Percentiles rank a stretch among this genome's conserved stretches.
phyloP scores from a whole-genome alignment of 2,113 vertebrate genomes.

The Scatophagus argus region DNA sequence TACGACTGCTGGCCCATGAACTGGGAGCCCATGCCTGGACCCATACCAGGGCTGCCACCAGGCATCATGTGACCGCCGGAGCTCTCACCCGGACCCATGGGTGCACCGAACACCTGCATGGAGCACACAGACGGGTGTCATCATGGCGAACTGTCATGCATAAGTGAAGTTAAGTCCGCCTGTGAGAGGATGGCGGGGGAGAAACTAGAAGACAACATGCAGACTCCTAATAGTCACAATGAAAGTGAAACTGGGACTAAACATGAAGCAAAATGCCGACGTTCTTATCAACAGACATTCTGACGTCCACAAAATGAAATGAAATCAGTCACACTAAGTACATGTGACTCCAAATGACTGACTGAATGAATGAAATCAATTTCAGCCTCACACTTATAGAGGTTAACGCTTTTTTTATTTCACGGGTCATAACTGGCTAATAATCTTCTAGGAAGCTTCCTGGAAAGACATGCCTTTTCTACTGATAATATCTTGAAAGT shows the following conservation, averaged over 20 bases:
- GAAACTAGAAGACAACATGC: background rate
- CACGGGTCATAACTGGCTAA: too few species aligned
- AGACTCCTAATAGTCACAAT: background rate
- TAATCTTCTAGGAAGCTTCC: too few species aligned
- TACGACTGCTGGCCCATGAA: slow-evolving; percentile 93
- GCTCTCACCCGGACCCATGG: slow-evolving; percentile 94
- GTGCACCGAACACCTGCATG: slow-evolving; percentile 88
- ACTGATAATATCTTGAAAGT: too few species aligned
- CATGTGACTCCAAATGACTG: background rate
- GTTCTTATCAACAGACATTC: too few species aligned
- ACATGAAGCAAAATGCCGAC: background rate
- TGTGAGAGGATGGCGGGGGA: background rate
- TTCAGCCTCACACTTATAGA: too few species aligned
- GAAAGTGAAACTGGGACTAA: background rate
- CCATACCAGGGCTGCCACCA: slow-evolving; percentile 87
- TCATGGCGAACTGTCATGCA: background rate
- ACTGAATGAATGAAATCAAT: too few species aligned
- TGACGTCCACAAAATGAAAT: too few species aligned
- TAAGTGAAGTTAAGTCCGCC: background rate
- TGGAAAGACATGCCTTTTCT: too few species aligned
- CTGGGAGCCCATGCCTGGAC: slow-evolving; percentile 83
- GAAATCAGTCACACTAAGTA: too few species aligned
- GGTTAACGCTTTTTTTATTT: too few species aligned
- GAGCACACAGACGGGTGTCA: background rate
- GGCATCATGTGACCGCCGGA: slow-evolving; percentile 91